phyloP scores from a whole-genome alignment of 2,888 invertebrate species.

The Cylindroiulus punctatus region DNA sequence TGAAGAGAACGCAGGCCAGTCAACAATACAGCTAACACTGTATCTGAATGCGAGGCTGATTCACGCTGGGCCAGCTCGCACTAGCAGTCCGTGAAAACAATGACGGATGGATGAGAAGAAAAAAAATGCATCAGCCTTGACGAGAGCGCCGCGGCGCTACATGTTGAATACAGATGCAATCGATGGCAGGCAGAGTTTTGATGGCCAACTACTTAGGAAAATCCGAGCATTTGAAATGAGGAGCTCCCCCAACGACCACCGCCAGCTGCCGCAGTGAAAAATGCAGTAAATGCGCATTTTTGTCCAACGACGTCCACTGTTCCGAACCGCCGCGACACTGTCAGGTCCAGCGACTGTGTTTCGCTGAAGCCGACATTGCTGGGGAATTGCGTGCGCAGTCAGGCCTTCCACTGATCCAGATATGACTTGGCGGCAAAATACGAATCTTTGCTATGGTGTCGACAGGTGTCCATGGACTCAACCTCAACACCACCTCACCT shows the following conservation, averaged over 20 bases:
- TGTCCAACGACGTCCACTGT: background rate
- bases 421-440: too few species aligned
- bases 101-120: background rate
- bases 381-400: too few species aligned
- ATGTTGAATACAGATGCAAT: slow-evolving; percentile 6
- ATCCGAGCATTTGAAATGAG: background rate
- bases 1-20: too few species aligned
- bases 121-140: background rate
- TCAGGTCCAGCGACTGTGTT: too few species aligned
- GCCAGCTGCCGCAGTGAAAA: background rate
- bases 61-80: background rate
- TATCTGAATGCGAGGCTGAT: too few species aligned
- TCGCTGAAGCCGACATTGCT: too few species aligned
- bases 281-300: background rate
- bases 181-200: slow-evolving; percentile 27
- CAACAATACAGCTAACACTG: too few species aligned
- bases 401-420: too few species aligned
- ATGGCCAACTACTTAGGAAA: background rate
- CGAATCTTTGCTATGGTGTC: too few species aligned
- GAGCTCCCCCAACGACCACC: slow-evolving; percentile 1
- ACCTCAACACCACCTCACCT: too few species aligned
- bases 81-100: background rate
- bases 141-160: background rate
- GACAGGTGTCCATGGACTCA: too few species aligned
- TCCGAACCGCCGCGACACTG: too few species aligned